Evolutionary conservation across 2,113 vertebrate species (phyloP).

Genomic region (Pitta sordida): DNA sequence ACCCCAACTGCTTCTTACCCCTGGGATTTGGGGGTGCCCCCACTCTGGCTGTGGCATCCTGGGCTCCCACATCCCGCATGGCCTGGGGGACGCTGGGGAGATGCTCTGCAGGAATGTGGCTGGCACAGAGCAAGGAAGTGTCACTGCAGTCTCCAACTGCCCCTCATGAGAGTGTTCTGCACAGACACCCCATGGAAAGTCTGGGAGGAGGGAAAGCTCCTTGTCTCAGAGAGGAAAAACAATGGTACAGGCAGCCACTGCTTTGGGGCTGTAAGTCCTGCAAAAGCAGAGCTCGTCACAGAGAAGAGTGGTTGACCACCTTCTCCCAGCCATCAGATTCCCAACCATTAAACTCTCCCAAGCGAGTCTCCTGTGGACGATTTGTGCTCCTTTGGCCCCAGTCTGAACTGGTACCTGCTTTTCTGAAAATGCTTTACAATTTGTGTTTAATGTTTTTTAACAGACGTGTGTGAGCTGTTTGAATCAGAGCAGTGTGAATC

Average conservation of each 20-base stretch:
- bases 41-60: rapidly evolving
- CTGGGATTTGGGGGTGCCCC: neutral
- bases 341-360: neutral
- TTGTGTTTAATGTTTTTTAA: constrained; percentile 1
- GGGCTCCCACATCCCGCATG: rapidly evolving
- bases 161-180: neutral
- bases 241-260: rapidly evolving
- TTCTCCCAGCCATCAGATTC: neutral
- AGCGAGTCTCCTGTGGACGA: neutral
- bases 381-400: neutral
- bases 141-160: neutral
- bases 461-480: neutral
- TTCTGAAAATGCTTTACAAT: neutral
- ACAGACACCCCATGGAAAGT: neutral
- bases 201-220: neutral
- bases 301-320: neutral
- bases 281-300: neutral
- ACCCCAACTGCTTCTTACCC: neutral
- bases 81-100: neutral
- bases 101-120: rapidly evolving
- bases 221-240: neutral
- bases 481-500: constrained; percentile 45
- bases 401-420: neutral
- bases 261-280: neutral
- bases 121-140: neutral